A percentile compares a stretch with the other conserved stretches of the same genome.
Evolutionary conservation across 2,113 vertebrate genomes (phyloP).

Genomic region (Microcebus tavaratra): DNA sequence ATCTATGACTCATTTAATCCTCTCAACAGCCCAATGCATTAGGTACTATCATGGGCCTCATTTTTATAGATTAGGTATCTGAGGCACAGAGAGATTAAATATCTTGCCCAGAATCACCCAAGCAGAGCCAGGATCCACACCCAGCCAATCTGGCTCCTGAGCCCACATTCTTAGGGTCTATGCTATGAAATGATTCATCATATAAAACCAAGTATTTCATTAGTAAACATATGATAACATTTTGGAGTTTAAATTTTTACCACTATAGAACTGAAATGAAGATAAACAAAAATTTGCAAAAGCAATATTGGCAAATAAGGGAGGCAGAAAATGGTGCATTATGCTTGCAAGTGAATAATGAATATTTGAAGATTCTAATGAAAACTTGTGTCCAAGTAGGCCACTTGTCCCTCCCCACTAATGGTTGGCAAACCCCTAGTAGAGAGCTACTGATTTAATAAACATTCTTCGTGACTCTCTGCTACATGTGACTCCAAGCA

Average conservation of each 20-base stretch:
- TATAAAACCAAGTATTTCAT: not conserved
- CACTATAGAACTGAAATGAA: not conserved
- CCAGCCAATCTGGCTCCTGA: not conserved
- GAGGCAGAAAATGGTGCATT: not conserved
- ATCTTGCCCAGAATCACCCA: not conserved
- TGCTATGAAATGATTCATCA: not conserved
- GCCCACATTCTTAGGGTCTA: not conserved
- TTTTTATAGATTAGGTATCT: not conserved
- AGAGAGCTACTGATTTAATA: not conserved
- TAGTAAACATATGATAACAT: not conserved
- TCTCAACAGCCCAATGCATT: not conserved
- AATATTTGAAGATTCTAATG: constrained; percentile 10
- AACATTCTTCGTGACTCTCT: not conserved
- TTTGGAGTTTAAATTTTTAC: not conserved
- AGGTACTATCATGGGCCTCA: not conserved
- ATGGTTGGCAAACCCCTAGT: not conserved
- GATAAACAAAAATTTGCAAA: constrained; percentile 9
- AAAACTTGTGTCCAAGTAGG: not conserved
- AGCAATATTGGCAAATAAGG: not conserved
- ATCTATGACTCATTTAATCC: constrained; percentile 13
- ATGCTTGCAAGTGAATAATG: not conserved
- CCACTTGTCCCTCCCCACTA: not conserved
- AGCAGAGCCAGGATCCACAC: not conserved
- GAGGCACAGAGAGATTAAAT: not conserved
- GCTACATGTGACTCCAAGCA: not conserved